phyloP scores from a whole-genome alignment of 2,797 vertebrate genomes.

The Somateria mollissima region DNA sequence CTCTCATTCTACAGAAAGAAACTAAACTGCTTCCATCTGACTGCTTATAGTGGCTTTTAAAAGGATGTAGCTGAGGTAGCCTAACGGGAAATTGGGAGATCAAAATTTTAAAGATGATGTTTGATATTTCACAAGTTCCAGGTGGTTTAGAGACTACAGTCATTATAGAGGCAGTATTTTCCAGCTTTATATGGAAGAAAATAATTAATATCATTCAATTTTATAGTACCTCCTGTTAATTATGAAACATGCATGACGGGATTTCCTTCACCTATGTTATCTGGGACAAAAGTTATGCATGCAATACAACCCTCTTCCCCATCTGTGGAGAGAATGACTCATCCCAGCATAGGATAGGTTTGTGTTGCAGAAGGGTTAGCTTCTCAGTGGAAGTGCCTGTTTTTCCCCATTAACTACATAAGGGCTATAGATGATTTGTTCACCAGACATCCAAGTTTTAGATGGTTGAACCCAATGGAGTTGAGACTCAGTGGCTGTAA shows the following conservation, averaged over 20 bases:
- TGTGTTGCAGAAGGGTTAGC: rapidly evolving
- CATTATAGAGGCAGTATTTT: not conserved
- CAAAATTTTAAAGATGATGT: not conserved
- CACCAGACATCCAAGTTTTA: not conserved
- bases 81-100: not conserved
- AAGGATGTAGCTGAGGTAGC: not conserved
- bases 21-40: not conserved
- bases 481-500: not conserved
- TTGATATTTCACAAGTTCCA: not conserved
- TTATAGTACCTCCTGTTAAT: not conserved
- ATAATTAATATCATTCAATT: not conserved
- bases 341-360: not conserved
- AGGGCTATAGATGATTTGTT: rapidly evolving
- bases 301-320: rapidly evolving
- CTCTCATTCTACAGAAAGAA: constrained; percentile 56
- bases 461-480: not conserved
- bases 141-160: not conserved
- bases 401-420: not conserved
- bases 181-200: not conserved
- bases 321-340: not conserved
- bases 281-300: not conserved
- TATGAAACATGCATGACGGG: not conserved
- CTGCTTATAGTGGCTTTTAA: constrained; percentile 5
- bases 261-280: not conserved
- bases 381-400: not conserved